Evolutionary conservation across 2,888 invertebrate genomes (phyloP).

Genomic region (Pristionchus japonicus): DNA sequence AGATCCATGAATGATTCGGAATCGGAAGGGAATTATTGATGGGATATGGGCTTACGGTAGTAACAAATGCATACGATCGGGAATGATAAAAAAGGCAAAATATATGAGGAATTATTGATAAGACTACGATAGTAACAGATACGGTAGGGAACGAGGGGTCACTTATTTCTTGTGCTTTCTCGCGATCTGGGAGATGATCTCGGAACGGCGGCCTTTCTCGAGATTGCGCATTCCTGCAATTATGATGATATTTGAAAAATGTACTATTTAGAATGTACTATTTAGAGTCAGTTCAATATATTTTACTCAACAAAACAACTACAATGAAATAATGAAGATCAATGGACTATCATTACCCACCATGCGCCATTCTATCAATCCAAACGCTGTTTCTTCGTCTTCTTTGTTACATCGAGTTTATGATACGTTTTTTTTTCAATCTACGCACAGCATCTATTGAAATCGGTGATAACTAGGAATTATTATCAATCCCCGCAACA

Average conservation of each 20-base stretch:
- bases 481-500: neutral
- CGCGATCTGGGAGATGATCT: constrained; percentile 57
- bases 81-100: too few species aligned
- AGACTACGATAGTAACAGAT: neutral
- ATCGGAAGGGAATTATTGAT: neutral
- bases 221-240: constrained; percentile 60
- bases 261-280: neutral
- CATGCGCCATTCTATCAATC: neutral
- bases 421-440: too few species aligned
- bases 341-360: neutral
- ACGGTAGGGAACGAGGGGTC: neutral
- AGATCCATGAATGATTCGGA: neutral
- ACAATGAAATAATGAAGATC: neutral
- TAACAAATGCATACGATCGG: too few species aligned
- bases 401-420: too few species aligned
- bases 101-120: too few species aligned
- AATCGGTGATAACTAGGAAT: neutral
- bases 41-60: too few species aligned
- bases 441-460: too few species aligned
- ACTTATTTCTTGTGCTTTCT: constrained; percentile 35
- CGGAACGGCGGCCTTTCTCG: constrained; percentile 57
- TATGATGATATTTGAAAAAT: neutral
- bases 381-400: too few species aligned
- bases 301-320: neutral
- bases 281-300: neutral